Conservation (phyloP, 1,140 invertebrate genomes). For the Drosophila mayri region DNA sequence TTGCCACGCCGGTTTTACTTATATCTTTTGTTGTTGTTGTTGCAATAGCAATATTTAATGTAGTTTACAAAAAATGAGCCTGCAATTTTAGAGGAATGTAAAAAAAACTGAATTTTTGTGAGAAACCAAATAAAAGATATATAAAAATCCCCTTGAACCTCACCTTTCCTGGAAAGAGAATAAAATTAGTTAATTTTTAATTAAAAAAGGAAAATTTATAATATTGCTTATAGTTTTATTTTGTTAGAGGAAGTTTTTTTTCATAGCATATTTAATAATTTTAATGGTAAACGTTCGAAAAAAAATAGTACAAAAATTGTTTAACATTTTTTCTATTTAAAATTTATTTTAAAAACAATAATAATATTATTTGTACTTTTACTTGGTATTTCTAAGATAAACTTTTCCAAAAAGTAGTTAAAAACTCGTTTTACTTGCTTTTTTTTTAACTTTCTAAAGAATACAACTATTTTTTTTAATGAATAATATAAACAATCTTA, state of each 20-base stretch:
- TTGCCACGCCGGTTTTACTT: conserved; percentile 69
- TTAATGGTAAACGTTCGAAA: background rate
- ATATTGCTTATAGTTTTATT: background rate
- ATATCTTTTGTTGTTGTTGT: conserved; percentile 6
- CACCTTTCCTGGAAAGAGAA: too few relatives aligned
- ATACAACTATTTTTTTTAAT: too few relatives aligned
- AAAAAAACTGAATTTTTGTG: conserved; percentile 12
- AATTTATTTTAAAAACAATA: too few relatives aligned
- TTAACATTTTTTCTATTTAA: background rate
- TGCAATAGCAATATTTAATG: conserved; percentile 1
- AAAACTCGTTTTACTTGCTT: too few relatives aligned
- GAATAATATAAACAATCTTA: too few relatives aligned
- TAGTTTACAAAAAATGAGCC: background rate
- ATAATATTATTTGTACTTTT: too few relatives aligned
- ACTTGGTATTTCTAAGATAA: too few relatives aligned
- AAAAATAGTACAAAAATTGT: background rate
- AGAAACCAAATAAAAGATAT: background rate
- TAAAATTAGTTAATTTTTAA: background rate
- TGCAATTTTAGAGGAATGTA: conserved; percentile 19
- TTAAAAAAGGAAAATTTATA: background rate
- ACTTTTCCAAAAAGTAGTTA: too few relatives aligned
- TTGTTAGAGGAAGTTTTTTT: background rate
- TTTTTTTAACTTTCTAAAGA: too few relatives aligned
- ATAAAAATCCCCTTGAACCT: background rate
- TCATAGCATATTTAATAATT: background rate